Conservation (phyloP, 1,140 invertebrate species). For the Penaeus indicus region DNA sequence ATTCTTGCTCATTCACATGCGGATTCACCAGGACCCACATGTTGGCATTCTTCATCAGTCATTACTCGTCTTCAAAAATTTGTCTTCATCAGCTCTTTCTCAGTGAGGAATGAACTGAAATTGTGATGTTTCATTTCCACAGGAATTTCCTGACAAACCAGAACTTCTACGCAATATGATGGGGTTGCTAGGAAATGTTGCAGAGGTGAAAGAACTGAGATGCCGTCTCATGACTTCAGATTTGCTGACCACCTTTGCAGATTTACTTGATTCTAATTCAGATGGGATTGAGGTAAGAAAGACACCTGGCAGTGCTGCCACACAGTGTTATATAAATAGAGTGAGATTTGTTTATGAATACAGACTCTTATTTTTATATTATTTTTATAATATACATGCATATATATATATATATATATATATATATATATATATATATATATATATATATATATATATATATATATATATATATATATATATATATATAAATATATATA, state of each 20-base stretch:
- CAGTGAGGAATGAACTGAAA: background rate
- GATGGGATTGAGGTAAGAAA: slow-evolving; percentile 91
- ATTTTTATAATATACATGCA: too few species aligned
- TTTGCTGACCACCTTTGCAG: slow-evolving; percentile 88
- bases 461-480: too few species aligned
- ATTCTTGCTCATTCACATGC: background rate
- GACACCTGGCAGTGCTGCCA: too few species aligned
- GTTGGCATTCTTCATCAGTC: background rate
- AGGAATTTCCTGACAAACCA: slow-evolving; percentile 88
- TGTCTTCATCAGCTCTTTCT: background rate
- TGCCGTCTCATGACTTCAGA: slow-evolving; percentile 85
- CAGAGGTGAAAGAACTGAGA: slow-evolving; percentile 90
- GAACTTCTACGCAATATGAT: slow-evolving; percentile 96
- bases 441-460: too few species aligned
- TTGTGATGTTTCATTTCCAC: slow-evolving; percentile 18
- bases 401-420: too few species aligned
- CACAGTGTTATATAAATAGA: background rate
- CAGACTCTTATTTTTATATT: too few species aligned
- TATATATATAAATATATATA: too few species aligned
- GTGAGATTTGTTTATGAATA: background rate
- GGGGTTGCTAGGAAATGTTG: slow-evolving; percentile 95
- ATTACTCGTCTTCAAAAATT: slow-evolving; percentile 1
- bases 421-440: too few species aligned
- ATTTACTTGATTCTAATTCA: slow-evolving; percentile 84
- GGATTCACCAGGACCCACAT: background rate